These are phyloP conservation scores for Regulus satrapa DNA, from an alignment of 2,113 vertebrate species.

Conservation along the genomic window DNA sequence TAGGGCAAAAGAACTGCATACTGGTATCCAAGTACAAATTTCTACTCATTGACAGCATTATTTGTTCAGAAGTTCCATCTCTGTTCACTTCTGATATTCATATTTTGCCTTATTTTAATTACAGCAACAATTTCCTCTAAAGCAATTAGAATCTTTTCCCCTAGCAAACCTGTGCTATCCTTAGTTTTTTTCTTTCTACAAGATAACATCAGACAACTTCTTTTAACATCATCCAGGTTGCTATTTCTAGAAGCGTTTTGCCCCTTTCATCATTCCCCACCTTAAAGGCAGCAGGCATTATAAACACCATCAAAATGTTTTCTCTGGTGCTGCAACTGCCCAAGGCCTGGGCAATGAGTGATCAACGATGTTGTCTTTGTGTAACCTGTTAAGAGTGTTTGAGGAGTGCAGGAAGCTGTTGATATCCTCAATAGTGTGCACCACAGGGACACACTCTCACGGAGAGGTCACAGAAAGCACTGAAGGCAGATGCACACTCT, in stretches of 20 bases:
- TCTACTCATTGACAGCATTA: background rate
- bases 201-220: background rate
- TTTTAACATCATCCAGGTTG: background rate
- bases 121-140: background rate
- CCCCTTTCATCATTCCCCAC: background rate
- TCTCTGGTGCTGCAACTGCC: background rate
- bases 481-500: background rate
- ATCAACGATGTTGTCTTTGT: rapidly evolving
- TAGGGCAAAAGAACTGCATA: background rate
- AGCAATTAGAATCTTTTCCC: background rate
- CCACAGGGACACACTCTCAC: rapidly evolving
- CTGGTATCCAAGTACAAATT: background rate
- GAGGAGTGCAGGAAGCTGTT: background rate
- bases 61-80: background rate
- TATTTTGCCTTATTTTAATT: background rate
- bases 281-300: background rate
- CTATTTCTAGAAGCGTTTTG: background rate
- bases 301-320: background rate
- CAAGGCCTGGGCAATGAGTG: background rate
- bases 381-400: background rate
- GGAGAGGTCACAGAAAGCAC: background rate
- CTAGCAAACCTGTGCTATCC: background rate
- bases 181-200: background rate
- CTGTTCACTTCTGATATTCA: background rate
- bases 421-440: no score